Base-by-base conservation (phyloP, 2,888 invertebrate genomes). In the Vesta saturnalis region DNA sequence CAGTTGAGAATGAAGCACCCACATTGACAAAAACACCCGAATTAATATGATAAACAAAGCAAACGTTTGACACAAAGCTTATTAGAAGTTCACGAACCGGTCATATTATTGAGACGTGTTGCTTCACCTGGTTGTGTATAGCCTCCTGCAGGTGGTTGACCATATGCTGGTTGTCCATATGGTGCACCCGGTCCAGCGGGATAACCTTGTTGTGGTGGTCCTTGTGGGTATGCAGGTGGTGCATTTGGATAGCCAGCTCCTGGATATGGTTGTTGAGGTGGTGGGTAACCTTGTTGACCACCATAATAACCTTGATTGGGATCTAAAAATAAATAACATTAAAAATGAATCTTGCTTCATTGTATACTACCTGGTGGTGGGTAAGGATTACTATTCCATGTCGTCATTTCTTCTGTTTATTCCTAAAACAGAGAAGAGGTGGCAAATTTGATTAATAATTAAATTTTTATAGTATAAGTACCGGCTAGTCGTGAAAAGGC, bases 171-270 rank as follows among this genome's bases (percentile, higher is more conserved):
- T 81, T 61, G 52, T 19, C 54, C 46, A 15, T 56, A 62, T 6
- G 49, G 60, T 22, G 55, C 64, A 19, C 59, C 64, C 12, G 60
- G 30, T 19, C 57, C 52, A 21, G 52, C 59, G 10, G 67, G 57
- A 43, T 30, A 59, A 55, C 56, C 70, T 60, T 62, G 71, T 39
- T 70, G 82, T 77, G 76, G 81, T 74, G 80, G 70, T n/a, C 64
- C 69, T 6, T 74, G 74, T 15, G 79, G 77, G 61, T 77, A 78
- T 23, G 76, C 80, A 60, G 81, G 83, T 52, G 84, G 85, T 8
- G 77, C 77, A 58, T 77, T 77, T 23, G 85, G 84, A 77, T 83
- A 84, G 21, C 84, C 84, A 73, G 59, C 67, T 39, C 70, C 72
- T 15, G 73, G 71, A 43, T 64, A 69, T 3, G 77, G 76, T 49